phyloP scores from a whole-genome alignment of 2,797 vertebrate genomes.

The Benthosema pterotum region DNA sequence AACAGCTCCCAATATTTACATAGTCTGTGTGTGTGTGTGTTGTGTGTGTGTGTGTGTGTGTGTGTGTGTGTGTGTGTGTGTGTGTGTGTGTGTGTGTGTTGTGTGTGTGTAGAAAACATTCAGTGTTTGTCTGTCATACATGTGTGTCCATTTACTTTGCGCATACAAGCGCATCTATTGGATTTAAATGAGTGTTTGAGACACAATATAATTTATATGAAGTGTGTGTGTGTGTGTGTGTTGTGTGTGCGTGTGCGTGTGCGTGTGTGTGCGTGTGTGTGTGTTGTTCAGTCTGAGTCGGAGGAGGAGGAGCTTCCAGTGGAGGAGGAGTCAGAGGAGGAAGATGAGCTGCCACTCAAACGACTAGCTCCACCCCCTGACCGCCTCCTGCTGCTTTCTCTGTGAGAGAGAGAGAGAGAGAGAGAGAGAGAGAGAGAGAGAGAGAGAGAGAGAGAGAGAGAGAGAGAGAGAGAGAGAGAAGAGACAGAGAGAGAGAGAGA shows the following conservation, averaged over 20 bases:
- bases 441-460: no score
- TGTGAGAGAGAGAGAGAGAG: slow-evolving; percentile 57
- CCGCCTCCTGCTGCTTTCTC: slow-evolving; percentile 87
- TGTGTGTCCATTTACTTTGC: no score
- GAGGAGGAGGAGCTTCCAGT: slow-evolving; percentile 97
- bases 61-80: slow-evolving; percentile 11
- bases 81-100: not conserved
- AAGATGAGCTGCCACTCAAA: slow-evolving; percentile 93
- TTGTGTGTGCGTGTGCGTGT: slow-evolving; percentile 26
- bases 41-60: not conserved
- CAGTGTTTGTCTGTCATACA: no score
- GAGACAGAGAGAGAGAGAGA: no score
- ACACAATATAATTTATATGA: no score
- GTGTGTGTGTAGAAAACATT: slow-evolving; percentile 7
- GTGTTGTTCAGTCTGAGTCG: slow-evolving; percentile 89
- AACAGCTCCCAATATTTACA: slow-evolving; percentile 74
- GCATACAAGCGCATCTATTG: slow-evolving; percentile 13
- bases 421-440: slow-evolving; percentile 19
- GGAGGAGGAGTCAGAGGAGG: slow-evolving; percentile 94
- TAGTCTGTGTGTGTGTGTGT: slow-evolving; percentile 58
- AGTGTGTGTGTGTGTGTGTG: slow-evolving; percentile 22
- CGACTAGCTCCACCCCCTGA: slow-evolving; percentile 90
- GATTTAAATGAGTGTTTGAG: no score
- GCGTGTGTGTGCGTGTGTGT: slow-evolving; percentile 8
- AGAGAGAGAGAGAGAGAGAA: no score